These are phyloP conservation scores for Euphonia xanthogaster DNA, from an alignment of 2,797 vertebrate genomes.

Conservation along the genomic window DNA sequence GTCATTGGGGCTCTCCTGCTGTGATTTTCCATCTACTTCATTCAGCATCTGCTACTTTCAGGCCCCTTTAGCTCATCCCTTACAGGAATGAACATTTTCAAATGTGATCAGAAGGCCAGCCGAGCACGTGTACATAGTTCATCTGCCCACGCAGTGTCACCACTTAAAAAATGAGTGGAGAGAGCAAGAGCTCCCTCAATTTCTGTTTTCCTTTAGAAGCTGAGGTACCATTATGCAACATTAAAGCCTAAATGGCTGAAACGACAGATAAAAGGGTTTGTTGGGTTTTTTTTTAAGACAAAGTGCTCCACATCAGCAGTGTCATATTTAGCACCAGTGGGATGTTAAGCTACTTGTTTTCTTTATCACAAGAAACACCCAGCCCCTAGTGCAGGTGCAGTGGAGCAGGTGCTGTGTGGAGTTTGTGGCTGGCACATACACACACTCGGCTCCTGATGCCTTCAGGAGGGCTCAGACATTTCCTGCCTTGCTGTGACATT, in stretches of 20 bases:
- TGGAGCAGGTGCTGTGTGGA: not conserved
- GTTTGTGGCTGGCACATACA: not conserved
- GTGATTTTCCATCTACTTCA: not conserved
- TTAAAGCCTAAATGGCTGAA: not conserved
- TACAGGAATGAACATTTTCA: not conserved
- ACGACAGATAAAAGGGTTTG: not conserved
- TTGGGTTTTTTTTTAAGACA: not conserved
- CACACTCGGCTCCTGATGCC: not conserved
- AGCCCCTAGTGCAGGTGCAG: not conserved
- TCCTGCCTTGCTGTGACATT: conserved; percentile 29
- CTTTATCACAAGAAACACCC: not conserved
- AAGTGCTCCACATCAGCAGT: not conserved
- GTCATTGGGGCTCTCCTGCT: not conserved
- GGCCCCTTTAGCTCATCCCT: not conserved
- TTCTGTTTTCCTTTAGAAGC: not conserved
- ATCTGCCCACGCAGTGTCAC: not conserved
- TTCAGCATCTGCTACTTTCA: not conserved
- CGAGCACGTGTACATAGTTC: not conserved
- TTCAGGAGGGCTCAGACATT: conserved; percentile 42
- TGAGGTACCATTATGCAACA: not conserved
- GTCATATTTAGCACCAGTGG: not conserved
- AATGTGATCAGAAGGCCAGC: not conserved
- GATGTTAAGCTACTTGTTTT: not conserved
- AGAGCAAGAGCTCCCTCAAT: not conserved
- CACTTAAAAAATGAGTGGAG: not conserved